Conservation (phyloP, 2,888 invertebrate species). For the Sminthurinus aureus region DNA sequence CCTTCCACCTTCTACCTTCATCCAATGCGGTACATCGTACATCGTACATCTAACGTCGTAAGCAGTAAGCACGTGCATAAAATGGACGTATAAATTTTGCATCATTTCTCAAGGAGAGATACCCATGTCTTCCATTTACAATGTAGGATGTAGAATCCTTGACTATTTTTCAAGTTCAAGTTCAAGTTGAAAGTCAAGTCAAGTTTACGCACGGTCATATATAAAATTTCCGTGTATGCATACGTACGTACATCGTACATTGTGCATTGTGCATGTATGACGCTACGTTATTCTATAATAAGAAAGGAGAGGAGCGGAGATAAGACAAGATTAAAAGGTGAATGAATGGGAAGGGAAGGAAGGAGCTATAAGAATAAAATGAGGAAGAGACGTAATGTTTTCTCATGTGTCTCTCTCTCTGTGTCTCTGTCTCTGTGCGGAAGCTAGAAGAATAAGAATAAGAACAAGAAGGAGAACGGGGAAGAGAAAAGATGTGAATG, state of each 20-base stretch:
- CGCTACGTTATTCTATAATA: too few relatives aligned
- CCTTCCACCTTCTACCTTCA: neutral
- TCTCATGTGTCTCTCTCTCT: neutral
- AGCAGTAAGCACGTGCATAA: neutral
- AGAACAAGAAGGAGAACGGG: neutral
- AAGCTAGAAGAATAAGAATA: neutral
- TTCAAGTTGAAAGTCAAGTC: neutral
- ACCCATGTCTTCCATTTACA: neutral
- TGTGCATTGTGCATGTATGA: neutral
- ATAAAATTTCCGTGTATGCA: too few relatives aligned
- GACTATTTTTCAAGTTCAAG: neutral
- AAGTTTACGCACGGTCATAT: too few relatives aligned
- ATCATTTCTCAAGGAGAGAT: neutral
- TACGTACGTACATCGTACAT: neutral
- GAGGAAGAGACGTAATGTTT: neutral
- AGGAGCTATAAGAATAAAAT: neutral
- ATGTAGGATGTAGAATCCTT: neutral
- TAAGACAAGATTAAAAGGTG: neutral
- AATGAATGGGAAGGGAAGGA: conserved; percentile 2
- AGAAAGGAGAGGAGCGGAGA: too few relatives aligned
- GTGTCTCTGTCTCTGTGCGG: neutral
- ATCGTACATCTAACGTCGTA: too few relatives aligned
- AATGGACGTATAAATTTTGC: neutral
- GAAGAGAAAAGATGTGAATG: neutral
- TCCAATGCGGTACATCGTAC: too few relatives aligned